phyloP scores from a whole-genome alignment of 2,797 vertebrate genomes.

The Acanthurus leucopareius region DNA sequence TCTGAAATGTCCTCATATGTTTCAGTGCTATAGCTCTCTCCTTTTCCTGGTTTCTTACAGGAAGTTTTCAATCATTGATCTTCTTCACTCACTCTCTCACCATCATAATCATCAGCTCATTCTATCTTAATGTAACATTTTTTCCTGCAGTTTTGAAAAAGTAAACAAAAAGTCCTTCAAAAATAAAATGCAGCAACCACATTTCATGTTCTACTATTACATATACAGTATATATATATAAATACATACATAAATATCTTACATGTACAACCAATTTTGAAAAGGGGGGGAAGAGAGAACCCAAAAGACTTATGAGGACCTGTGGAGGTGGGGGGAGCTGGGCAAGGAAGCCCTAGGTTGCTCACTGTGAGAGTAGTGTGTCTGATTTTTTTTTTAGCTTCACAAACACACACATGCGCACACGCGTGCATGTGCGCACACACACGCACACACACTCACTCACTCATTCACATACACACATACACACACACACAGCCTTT shows the following conservation, averaged over 20 bases:
- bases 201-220: slow-evolving; percentile 91
- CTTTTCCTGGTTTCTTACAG: slow-evolving; percentile 66
- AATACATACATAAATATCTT: slow-evolving; percentile 99
- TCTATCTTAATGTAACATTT: slow-evolving; percentile 82
- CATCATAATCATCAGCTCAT: slow-evolving; percentile 46
- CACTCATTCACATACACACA: neutral
- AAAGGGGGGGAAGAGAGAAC: slow-evolving; percentile 84
- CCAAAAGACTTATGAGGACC: slow-evolving; percentile 88
- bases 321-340: slow-evolving; percentile 79
- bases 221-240: slow-evolving; percentile 98
- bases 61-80: slow-evolving; percentile 64
- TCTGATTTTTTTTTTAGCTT: slow-evolving; percentile 68
- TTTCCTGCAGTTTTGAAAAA: slow-evolving; percentile 87
- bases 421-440: slow-evolving; percentile 36
- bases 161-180: slow-evolving; percentile 89
- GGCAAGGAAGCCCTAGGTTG: slow-evolving; percentile 58
- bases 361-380: slow-evolving; percentile 78
- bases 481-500: slow-evolving; percentile 64
- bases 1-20: slow-evolving; percentile 82
- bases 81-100: slow-evolving; percentile 49
- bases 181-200: slow-evolving; percentile 91
- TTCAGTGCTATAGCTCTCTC: slow-evolving; percentile 81
- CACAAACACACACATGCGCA: slow-evolving; percentile 39
- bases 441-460: slow-evolving; percentile 53
- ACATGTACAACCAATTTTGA: slow-evolving; percentile 92